Evolutionary conservation across 1,140 invertebrate species (phyloP).

Genomic region (Caenorhabditis brenneri): DNA sequence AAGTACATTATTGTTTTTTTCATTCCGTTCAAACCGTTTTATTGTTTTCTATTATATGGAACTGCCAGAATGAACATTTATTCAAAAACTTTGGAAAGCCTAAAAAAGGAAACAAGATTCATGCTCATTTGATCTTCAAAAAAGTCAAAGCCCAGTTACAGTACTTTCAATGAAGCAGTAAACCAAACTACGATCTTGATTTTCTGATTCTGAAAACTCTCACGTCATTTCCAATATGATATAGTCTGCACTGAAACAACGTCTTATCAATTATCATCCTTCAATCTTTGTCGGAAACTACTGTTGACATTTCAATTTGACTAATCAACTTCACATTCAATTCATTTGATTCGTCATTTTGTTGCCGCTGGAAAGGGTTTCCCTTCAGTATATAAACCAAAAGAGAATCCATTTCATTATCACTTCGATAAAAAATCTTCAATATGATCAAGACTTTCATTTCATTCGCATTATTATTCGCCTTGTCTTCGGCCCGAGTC

Average conservation of each 20-base stretch:
- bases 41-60: no score
- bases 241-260: background rate
- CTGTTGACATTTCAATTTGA: conserved; percentile 22
- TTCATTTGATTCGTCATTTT: conserved; percentile 7
- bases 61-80: no score
- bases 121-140: no score
- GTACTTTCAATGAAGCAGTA: no score
- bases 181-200: background rate
- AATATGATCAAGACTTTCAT: background rate
- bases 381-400: background rate
- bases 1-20: background rate
- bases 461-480: background rate
- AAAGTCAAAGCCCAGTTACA: no score
- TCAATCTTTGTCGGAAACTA: conserved; percentile 1
- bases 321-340: background rate
- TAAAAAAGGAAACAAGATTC: no score
- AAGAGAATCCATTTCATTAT: background rate
- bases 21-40: background rate
- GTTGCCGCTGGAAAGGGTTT: background rate
- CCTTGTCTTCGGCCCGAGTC: background rate
- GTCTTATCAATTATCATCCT: background rate
- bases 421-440: background rate
- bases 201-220: background rate
- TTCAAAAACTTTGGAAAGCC: no score
- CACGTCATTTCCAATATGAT: background rate